phyloP scores from a whole-genome alignment of 2,888 invertebrate genomes.

The Epinotia demarniana region DNA sequence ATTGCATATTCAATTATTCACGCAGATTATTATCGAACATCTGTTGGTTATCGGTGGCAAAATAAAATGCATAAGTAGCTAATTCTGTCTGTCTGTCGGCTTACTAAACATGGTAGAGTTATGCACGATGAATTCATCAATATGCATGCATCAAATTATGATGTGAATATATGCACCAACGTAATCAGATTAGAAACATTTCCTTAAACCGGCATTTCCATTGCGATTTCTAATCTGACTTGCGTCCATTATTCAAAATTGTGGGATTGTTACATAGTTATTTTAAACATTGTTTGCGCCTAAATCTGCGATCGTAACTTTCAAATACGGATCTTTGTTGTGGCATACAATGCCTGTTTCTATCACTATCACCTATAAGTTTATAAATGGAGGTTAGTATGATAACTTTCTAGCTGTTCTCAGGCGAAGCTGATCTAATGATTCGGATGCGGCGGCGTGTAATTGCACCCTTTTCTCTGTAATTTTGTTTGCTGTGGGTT shows the following conservation, averaged over 20 bases:
- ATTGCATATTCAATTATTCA: not conserved
- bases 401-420: slow-evolving; percentile 61
- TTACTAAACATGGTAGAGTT: slow-evolving; percentile 19
- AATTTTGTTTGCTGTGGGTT: slow-evolving; percentile 12
- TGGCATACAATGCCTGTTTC: slow-evolving; percentile 47
- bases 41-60: not conserved
- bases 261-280: slow-evolving; percentile 8
- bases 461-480: slow-evolving; percentile 32
- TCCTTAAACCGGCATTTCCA: slow-evolving; percentile 5
- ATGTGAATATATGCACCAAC: slow-evolving; percentile 48
- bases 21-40: too few relatives aligned
- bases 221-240: not conserved
- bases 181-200: slow-evolving; percentile 45
- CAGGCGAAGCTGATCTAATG: slow-evolving; percentile 52
- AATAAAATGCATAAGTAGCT: not conserved
- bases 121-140: slow-evolving; percentile 19
- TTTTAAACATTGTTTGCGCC: slow-evolving; percentile 14
- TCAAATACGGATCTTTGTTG: slow-evolving; percentile 37
- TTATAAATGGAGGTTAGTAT: slow-evolving; percentile 56
- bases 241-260: slow-evolving; percentile 11
- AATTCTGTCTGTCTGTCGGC: slow-evolving; percentile 1
- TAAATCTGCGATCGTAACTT: slow-evolving; percentile 37
- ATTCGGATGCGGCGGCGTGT: slow-evolving; percentile 46
- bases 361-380: slow-evolving; percentile 54
- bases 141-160: slow-evolving; percentile 14